Evolutionary conservation across 2,797 vertebrate genomes (phyloP).

Genomic region (Neomorphus geoffroyi): DNA sequence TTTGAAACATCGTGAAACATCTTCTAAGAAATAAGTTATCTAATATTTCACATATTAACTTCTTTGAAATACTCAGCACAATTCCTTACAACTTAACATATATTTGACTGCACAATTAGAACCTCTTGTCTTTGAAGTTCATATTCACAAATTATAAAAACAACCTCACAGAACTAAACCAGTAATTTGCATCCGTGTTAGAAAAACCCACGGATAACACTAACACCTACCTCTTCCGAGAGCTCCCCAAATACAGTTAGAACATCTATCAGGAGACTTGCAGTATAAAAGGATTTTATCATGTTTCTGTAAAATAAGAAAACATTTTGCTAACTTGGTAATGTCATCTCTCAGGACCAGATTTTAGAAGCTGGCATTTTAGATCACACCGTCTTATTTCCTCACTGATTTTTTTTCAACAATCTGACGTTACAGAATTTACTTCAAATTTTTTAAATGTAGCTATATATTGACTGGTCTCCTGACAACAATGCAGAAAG

Average conservation of each 20-base stretch:
- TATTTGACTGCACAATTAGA: neutral
- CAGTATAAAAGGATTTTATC: slow-evolving; percentile 98
- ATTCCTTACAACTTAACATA: neutral
- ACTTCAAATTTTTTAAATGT: neutral
- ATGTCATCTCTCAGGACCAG: neutral
- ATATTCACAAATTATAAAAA: neutral
- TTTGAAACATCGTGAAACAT: neutral
- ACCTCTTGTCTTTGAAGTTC: neutral
- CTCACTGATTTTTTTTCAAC: neutral
- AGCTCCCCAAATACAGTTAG: slow-evolving; percentile 93
- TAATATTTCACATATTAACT: neutral
- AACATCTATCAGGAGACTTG: slow-evolving; percentile 93
- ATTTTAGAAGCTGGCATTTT: neutral
- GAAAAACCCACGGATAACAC: neutral
- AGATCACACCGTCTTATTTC: neutral
- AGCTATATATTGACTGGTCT: neutral
- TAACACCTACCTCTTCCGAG: slow-evolving; percentile 89
- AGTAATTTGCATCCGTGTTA: neutral
- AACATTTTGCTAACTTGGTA: neutral
- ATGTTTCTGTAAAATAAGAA: slow-evolving; percentile 88
- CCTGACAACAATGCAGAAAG: neutral
- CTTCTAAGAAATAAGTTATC: neutral
- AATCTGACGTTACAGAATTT: neutral
- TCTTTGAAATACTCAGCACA: neutral
- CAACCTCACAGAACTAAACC: neutral